Evolutionary conservation across 2,113 vertebrate genomes (phyloP), one percentile per base, ranked within the genome.

Genomic region (Pollimyrus isidori): DNA sequence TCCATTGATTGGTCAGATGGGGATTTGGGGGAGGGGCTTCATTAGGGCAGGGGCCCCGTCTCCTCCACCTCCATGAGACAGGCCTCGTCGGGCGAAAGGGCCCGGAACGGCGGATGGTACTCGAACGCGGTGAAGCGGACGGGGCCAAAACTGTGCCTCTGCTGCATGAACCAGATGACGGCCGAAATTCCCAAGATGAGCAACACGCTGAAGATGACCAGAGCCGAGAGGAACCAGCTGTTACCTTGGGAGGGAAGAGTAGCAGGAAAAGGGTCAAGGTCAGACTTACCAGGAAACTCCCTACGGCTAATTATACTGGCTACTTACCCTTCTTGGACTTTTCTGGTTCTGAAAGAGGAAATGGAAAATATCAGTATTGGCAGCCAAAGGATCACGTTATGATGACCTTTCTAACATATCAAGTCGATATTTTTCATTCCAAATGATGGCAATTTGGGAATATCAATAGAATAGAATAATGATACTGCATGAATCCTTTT

Each of bases 11-110:
- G 90, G 95, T 93, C 39, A 95, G 94, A 91, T 94, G 96, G 0
- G 91, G 90, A 80, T 80, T 80, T 80, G 42, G 94, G 94, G 80
- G 56, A 21, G 19, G 21, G 56, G n/a, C 49, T 52, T 53, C 49
- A 23, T 46, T 95, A 96, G 11, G 94, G 90, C 88, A 89, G 76
- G 89, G 93, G 93, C n/a, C 97, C 95, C 0, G 94, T 95, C 93
- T 97, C 97, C 91, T 97, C 96, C 0, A 95, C 94, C 86, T 96
- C 96, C 91, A 97, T 95, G 92, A 98, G 94, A 90, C 95, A 13
- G 35, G 95, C 94, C 92, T 95, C 94, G 17, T 98, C 97, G 0
- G 91, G 90, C 46, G 94, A 94, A 50, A 95, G 94, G 17, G 95
- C 90, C 91, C 93, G 93, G 87, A 96, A 93, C 3, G 95, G 94